Evolutionary conservation across 2,113 vertebrate genomes (phyloP).

Genomic region (Oplegnathus fasciatus): DNA sequence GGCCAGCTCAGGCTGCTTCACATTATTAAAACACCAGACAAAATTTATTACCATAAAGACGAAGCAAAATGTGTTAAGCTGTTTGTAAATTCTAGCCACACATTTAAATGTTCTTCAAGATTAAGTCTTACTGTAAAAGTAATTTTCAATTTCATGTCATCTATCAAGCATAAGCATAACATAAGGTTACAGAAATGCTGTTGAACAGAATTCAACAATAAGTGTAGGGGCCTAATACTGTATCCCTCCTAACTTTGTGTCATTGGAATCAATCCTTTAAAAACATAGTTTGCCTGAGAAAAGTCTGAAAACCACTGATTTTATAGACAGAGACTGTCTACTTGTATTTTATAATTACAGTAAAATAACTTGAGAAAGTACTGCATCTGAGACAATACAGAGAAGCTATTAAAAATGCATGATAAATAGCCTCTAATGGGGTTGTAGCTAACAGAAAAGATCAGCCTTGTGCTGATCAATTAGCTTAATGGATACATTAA

Average conservation of each 20-base stretch:
- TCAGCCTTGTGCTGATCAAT: constrained; percentile 77
- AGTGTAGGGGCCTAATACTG: background rate
- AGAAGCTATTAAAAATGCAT: constrained; percentile 72
- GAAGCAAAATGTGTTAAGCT: background rate
- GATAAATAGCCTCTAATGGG: constrained; percentile 75
- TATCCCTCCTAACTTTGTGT: background rate
- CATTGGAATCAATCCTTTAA: background rate
- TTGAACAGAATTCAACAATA: background rate
- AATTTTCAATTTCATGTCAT: background rate
- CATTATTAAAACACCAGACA: background rate
- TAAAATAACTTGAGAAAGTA: constrained; percentile 58
- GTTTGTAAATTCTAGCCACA: background rate
- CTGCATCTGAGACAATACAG: constrained; percentile 39
- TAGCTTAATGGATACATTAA: constrained; percentile 83
- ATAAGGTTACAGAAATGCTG: background rate
- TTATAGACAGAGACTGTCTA: constrained; percentile 14
- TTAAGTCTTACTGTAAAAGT: background rate
- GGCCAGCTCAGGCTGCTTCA: constrained; percentile 2
- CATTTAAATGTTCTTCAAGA: background rate
- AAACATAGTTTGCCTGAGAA: background rate
- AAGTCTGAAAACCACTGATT: constrained; percentile 11
- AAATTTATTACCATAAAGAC: background rate
- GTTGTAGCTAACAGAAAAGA: constrained; percentile 70
- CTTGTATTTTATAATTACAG: constrained; percentile 48
- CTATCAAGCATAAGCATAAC: background rate